Base-by-base conservation (phyloP, 2,113 vertebrate species). In the Natator depressus region DNA sequence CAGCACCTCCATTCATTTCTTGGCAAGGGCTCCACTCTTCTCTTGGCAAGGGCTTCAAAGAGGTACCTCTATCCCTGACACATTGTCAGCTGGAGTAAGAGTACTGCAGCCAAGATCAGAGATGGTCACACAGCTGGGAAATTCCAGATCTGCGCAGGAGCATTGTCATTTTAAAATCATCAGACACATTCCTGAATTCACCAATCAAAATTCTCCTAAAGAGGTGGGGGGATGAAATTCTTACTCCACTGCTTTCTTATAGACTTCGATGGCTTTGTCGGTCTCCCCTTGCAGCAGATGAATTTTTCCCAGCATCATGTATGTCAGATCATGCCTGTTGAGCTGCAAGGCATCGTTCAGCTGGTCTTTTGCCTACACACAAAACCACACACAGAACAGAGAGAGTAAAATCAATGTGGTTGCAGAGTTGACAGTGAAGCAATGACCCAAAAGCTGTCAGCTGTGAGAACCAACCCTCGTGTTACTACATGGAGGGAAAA, bases 231-330 rank as follows among this genome's bases (percentile, higher is more conserved):
- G 49, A 95, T 88, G 93, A 8, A 80, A 55, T 12, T 99, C 99
- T 99, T 98, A 99, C 99, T 99, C 99, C 54, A 99, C 97, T 0
- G 99, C 99, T 83, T 98, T 99, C 97, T 98, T 99, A 72, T 99
- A 99, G 94, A 99, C 98, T 80, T 99, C 99, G 2, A 99, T 98
- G 95, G 99, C 99, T 89, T 98, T 99, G 87, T 99, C 99, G 1
- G 91, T 95, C 42, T 99, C 96, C 82, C 99, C 99, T 82, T 99
- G 98, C 98, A 99, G 92, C 38, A 99, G 85, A 88, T 99, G 98
- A 80, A 99, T 98, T 95, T 99, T 99, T 78, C 99, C 99, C 62
- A 99, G 98, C 98, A 99, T 99, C 96, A 99, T 97, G 95, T 99
- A 99, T 6, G 99, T 99, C 98, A 99, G 98, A 91, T 99, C 99